Conservation (phyloP, 2,113 vertebrate species). For the Baryphthengus martii region DNA sequence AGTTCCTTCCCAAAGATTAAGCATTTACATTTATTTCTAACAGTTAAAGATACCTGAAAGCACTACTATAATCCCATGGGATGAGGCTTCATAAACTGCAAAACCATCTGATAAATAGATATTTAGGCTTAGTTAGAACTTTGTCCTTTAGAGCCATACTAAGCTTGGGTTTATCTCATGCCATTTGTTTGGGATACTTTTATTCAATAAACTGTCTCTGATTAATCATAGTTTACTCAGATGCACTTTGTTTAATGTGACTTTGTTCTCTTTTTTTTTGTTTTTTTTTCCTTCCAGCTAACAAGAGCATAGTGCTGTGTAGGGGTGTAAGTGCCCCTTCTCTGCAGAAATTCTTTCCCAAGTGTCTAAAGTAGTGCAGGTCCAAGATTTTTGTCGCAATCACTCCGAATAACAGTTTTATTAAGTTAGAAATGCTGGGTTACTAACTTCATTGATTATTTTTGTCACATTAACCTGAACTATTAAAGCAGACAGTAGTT, state of each 20-base stretch:
- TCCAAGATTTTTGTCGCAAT: background rate
- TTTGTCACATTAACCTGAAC: conserved; percentile 50
- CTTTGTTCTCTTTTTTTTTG: background rate
- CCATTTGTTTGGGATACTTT: conserved; percentile 29
- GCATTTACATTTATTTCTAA: background rate
- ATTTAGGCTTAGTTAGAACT: background rate
- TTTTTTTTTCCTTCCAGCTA: too few species aligned
- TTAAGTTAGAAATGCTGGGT: background rate
- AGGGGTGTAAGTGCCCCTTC: background rate
- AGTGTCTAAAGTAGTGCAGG: background rate
- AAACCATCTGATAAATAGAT: background rate
- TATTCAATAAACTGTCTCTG: conserved; percentile 17
- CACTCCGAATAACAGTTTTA: background rate
- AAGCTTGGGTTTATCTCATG: conserved; percentile 21
- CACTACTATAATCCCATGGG: background rate
- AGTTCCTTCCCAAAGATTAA: background rate
- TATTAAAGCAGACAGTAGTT: background rate
- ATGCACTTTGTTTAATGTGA: background rate
- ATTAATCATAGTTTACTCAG: conserved; percentile 23
- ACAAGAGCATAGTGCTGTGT: background rate
- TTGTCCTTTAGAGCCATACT: background rate
- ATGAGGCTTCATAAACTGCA: background rate
- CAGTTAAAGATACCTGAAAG: background rate
- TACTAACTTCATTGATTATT: conserved; percentile 31
- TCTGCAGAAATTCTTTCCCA: background rate